Percentiles rank a stretch among this genome's conserved stretches.
Evolutionary conservation across 2,888 invertebrate genomes (phyloP).

Genomic region (Clusia tigrina): DNA sequence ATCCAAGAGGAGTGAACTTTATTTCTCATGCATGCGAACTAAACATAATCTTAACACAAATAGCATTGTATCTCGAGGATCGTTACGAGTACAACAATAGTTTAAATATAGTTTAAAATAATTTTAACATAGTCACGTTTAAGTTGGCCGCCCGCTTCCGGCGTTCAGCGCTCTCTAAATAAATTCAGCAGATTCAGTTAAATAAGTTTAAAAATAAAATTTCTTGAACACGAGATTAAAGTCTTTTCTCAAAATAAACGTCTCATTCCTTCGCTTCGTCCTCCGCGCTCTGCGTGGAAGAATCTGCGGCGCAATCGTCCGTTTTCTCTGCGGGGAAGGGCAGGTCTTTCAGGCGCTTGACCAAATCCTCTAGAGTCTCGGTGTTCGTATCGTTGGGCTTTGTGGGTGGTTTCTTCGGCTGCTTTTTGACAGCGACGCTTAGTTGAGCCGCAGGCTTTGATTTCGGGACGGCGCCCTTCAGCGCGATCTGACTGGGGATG

Average conservation of each 20-base stretch:
- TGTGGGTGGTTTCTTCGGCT: conserved; percentile 39
- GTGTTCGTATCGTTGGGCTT: conserved; percentile 23
- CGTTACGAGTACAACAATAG: too few species aligned
- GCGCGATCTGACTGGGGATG: conserved; percentile 52
- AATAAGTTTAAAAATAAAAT: not conserved
- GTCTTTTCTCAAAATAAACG: conserved; percentile 6
- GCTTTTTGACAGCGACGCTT: conserved; percentile 42
- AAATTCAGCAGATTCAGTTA: too few species aligned
- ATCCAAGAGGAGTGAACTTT: not conserved
- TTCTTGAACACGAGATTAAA: conserved; percentile 6
- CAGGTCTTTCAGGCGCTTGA: conserved; percentile 50
- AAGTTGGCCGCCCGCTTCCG: too few species aligned
- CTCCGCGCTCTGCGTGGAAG: not conserved
- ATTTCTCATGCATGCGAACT: not conserved
- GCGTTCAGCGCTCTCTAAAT: too few species aligned
- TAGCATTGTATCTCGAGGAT: too few species aligned
- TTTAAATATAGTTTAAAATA: not conserved
- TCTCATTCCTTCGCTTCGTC: not conserved
- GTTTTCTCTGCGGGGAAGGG: conserved; percentile 46
- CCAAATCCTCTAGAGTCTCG: conserved; percentile 56
- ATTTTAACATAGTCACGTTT: not conserved
- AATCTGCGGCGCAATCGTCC: not conserved
- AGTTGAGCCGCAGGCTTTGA: conserved; percentile 47
- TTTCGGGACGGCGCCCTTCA: conserved; percentile 44
- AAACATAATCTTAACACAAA: not conserved